Evolutionary conservation across 1,140 invertebrate genomes (phyloP).

Genomic region (Goniozus legneri): DNA sequence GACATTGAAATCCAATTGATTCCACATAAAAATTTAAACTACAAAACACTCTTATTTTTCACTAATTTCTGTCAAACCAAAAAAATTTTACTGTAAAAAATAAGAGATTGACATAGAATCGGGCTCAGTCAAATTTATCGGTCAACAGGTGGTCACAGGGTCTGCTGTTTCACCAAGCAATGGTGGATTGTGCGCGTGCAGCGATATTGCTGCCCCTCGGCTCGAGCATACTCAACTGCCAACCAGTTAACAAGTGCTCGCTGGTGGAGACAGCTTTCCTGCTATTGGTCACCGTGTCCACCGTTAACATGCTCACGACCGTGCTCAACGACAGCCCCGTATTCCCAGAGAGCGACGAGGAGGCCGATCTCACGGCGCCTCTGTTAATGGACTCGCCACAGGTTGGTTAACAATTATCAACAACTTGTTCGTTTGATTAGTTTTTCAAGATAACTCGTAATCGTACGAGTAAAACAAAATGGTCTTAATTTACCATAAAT

Average conservation of each 20-base stretch:
- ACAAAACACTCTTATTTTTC: no score
- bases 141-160: constrained; percentile 80
- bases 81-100: no score
- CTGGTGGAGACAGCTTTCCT: constrained; percentile 88
- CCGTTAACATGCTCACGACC: constrained; percentile 87
- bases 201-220: constrained; percentile 78
- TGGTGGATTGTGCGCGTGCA: constrained; percentile 79
- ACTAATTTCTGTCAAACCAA: no score
- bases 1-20: no score
- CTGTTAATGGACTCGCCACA: constrained; percentile 75
- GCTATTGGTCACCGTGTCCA: constrained; percentile 82
- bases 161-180: constrained; percentile 79
- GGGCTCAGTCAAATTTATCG: constrained; percentile 4
- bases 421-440: no score
- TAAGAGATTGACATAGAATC: no score
- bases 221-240: constrained; percentile 76
- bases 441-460: no score
- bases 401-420: constrained; percentile 47
- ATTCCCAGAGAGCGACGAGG: constrained; percentile 74
- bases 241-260: constrained; percentile 82
- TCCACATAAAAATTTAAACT: no score
- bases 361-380: constrained; percentile 64
- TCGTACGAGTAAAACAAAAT: no score
- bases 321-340: constrained; percentile 86
- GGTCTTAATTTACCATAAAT: no score